Percentiles rank a stretch among this genome's conserved stretches.
Evolutionary conservation across 2,113 vertebrate species (phyloP).

Genomic region (Melierax canorus): DNA sequence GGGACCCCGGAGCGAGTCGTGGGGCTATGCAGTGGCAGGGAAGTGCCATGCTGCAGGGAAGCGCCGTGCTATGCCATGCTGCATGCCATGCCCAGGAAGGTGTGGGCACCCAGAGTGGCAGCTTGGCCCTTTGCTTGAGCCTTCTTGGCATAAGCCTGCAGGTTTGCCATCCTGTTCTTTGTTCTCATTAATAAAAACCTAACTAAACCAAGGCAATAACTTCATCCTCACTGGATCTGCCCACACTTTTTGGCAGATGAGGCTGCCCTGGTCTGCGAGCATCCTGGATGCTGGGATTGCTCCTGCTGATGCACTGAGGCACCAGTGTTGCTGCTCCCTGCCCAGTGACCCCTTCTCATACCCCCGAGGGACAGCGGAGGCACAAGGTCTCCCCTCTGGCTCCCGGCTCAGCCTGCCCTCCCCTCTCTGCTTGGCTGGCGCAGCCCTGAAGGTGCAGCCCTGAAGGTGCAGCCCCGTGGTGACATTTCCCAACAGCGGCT

Average conservation of each 20-base stretch:
- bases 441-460: background rate
- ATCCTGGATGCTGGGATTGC: background rate
- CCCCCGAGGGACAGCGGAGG: background rate
- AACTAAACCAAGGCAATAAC: fast-evolving
- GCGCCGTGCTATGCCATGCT: fast-evolving
- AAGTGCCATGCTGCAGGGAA: fast-evolving
- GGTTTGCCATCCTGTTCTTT: background rate
- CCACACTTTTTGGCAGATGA: fast-evolving
- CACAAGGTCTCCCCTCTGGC: fast-evolving
- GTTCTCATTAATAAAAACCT: background rate
- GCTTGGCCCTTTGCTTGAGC: background rate
- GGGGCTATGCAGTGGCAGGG: background rate
- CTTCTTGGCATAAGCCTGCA: background rate
- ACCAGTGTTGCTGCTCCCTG: background rate
- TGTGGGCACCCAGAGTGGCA: background rate
- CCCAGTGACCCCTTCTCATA: background rate
- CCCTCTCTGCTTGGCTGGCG: background rate
- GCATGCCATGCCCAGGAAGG: fast-evolving
- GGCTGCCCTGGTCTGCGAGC: too few relatives aligned
- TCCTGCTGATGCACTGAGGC: fast-evolving
- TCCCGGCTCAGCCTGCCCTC: background rate
- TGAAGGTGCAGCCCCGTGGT: fast-evolving
- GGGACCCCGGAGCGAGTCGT: fast-evolving
- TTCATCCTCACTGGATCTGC: background rate
- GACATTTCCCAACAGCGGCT: background rate